Evolutionary conservation across 2,113 vertebrate genomes (phyloP), one percentile per base, ranked within the genome.

Genomic region (Spea multiplicata): DNA sequence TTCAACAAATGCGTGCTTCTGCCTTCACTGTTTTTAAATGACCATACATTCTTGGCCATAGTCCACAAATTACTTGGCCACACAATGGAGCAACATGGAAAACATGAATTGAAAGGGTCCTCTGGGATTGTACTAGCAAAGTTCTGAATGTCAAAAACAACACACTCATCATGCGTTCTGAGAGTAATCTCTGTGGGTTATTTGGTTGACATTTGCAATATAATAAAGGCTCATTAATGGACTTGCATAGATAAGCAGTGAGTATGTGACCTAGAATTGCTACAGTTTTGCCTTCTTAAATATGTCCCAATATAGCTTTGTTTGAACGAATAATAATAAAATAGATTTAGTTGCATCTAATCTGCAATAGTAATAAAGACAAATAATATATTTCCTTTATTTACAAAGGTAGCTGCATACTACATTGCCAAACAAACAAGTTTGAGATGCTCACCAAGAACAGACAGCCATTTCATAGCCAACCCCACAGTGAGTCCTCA

Each of bases 151-250:
- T 6, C 65, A 68, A 12, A 48, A 66, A 49, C 30, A 44, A 47
- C 62, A 66, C 44, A 44, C 16, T n/a, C 30, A 1, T 16, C 74
- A 76, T 68, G 46, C 13, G 49, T 59, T 47, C 14, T 44, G 8
- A 50, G 45, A 46, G 44, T 46, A 53, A 64, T 57, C 65, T 45
- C 74, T 6, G 1, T 55, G 64, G 64, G 65, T 3, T 3, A 52
- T 45, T 45, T 46, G n/a, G 47, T 75, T 75, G 48, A 66, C 16
- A 50, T 55, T 66, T 75, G 61, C n/a, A 57, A 76, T 45, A 68
- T 68, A 76, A 67, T 67, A n/a, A 68, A 67, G 68, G 44, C 44
- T 47, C 53, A 55, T 47, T 67, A 44, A 14, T 47, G 14, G 65
- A 17, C 44, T 68, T 44, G 8, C 2, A 9, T 66, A 62, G 62